These are phyloP conservation scores for Labroides dimidiatus DNA, from an alignment of 2,797 vertebrate genomes.

Conservation along the genomic window DNA sequence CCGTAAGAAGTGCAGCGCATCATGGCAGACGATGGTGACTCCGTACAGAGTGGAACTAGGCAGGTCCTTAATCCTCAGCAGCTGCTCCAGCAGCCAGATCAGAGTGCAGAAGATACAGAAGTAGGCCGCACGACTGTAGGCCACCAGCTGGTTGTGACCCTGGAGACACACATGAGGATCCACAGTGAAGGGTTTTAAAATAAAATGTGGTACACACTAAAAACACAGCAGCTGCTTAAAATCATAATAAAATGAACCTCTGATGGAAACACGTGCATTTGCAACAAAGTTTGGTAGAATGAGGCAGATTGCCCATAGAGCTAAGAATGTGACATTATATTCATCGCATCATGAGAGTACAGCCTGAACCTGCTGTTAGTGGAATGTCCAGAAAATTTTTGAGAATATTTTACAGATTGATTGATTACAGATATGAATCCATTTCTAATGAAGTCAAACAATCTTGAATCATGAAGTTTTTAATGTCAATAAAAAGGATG, in stretches of 20 bases:
- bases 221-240: too few relatives aligned
- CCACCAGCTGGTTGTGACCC: constrained; percentile 98
- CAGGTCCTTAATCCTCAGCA: constrained; percentile 87
- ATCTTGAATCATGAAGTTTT: not conserved
- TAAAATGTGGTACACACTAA: not conserved
- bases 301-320: too few relatives aligned
- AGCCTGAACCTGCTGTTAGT: too few relatives aligned
- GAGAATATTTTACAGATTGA: too few relatives aligned
- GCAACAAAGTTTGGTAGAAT: too few relatives aligned
- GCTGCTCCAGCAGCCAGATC: constrained; percentile 94
- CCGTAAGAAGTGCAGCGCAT: constrained; percentile 85
- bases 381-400: too few relatives aligned
- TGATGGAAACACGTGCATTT: too few relatives aligned
- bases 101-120: constrained; percentile 96
- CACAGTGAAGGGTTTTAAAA: not conserved
- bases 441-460: too few relatives aligned
- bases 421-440: not conserved
- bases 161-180: constrained; percentile 64
- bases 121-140: constrained; percentile 96
- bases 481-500: too few relatives aligned
- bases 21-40: constrained; percentile 90
- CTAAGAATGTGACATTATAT: too few relatives aligned
- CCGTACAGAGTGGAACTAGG: constrained; percentile 90
- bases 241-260: too few relatives aligned
- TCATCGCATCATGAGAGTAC: too few relatives aligned